Base-by-base conservation (phyloP, 1,140 invertebrate genomes). In the Ericerus pela region DNA sequence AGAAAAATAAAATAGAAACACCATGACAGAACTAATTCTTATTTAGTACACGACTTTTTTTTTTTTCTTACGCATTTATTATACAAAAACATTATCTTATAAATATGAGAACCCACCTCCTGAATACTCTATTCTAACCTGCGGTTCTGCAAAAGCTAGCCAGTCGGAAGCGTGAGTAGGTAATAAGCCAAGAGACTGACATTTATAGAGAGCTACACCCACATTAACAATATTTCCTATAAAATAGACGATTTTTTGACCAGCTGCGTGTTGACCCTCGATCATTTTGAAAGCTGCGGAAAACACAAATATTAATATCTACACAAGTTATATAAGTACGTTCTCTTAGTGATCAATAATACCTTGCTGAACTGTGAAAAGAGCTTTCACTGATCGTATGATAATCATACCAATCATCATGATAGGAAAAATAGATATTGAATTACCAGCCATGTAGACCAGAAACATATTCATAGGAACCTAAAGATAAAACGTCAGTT, bases 341-440 rank as follows among this genome's bases (percentile, higher is more conserved):
- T 14, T 29, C 2, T 31, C 51, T 12, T 36, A 56, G 30, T 56
- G 18, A 51, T 16, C 5, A 37, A 0, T 30, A 24, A 2, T 24
- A 33, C 22, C 79, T 91, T 59, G 83, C 80, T 90, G 85, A 55
- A 91, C 83, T 1, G 88, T 76, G 67, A 96, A 91, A 18, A 99
- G 74, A 8, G 94, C 91, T 72, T 98, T 95, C 2, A 99, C 82
- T 14, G 94, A 94, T 61, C 92, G 75, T 58, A 97, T 84, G 59
- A 97, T 87, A 67, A 98, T 79, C 96, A 99, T 99, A 31, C 92
- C 92, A 18, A 99, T 91, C 95, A 99, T 99, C 96, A 99, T 99
- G n/a, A 99, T 98, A 1, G 96, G 96, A 66, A 99, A 98, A 61
- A 99, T 97, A 0, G 93, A 97, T 64, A 99, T 97, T 0, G 94